These are phyloP conservation scores for Corvus cornix DNA, from an alignment of 2,113 vertebrate species.

Conservation along the genomic window DNA sequence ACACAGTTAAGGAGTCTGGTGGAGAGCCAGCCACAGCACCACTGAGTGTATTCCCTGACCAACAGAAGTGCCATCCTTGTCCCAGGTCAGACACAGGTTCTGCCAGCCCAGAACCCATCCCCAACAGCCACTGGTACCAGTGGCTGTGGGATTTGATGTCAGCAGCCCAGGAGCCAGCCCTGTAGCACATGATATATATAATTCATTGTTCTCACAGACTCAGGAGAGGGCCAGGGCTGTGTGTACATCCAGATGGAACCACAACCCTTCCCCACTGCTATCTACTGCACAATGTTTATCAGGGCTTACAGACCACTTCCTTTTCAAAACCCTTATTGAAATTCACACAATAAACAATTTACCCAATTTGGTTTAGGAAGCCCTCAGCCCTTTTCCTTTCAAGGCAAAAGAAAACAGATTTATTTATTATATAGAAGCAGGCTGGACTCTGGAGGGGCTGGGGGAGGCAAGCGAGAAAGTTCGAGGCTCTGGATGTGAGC, in stretches of 20 bases:
- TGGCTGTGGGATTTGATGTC: background rate
- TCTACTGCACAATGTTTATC: constrained; percentile 59
- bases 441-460: background rate
- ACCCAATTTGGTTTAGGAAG: constrained; percentile 49
- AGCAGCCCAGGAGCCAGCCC: background rate
- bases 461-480: background rate
- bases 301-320: constrained; percentile 69
- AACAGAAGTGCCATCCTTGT: background rate
- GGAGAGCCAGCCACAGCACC: background rate
- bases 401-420: constrained; percentile 12
- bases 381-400: constrained; percentile 54
- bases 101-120: background rate
- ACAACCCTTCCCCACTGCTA: constrained; percentile 41
- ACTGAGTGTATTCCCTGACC: background rate
- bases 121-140: rapidly evolving
- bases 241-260: constrained; percentile 36
- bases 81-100: background rate
- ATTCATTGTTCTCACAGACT: background rate
- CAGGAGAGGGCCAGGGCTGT: constrained; percentile 4
- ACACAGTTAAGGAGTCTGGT: background rate
- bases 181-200: background rate
- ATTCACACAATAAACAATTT: constrained; percentile 70
- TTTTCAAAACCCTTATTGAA: constrained; percentile 65
- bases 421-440: constrained; percentile 12
- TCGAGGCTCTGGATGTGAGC: background rate